Evolutionary conservation across 2,797 vertebrate species (phyloP).

Genomic region (Sus cebifrons): DNA sequence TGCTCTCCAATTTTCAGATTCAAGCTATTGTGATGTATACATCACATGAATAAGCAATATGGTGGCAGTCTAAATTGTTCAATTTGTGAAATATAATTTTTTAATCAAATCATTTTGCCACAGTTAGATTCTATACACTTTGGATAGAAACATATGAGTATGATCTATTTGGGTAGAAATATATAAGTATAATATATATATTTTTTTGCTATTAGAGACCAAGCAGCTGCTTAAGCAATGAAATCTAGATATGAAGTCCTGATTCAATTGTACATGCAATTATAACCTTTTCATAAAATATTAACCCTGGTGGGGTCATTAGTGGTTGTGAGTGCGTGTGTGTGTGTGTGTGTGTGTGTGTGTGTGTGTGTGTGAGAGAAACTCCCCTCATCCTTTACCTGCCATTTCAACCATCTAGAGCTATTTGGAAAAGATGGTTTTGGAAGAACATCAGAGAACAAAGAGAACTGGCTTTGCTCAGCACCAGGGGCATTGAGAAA

Average conservation of each 20-base stretch:
- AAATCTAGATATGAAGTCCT: conserved; percentile 20
- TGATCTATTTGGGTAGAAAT: background rate
- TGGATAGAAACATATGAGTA: background rate
- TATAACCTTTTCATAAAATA: conserved; percentile 18
- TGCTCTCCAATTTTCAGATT: background rate
- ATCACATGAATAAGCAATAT: background rate
- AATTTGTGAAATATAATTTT: conserved; percentile 14
- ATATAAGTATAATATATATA: background rate
- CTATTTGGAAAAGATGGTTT: background rate
- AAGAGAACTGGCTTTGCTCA: background rate
- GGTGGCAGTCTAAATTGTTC: background rate
- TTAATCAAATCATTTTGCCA: background rate
- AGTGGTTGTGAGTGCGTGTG: background rate
- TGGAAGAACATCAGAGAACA: too few species aligned
- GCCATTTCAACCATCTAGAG: background rate
- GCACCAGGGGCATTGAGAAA: background rate
- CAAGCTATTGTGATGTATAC: background rate
- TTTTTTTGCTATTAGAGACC: background rate
- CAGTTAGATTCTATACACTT: background rate
- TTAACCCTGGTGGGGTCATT: background rate
- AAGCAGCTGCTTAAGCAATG: background rate
- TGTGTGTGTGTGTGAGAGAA: background rate
- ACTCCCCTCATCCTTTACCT: background rate
- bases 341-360: background rate
- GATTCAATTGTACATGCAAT: background rate